Percentiles rank a stretch among this genome's conserved stretches.
These are phyloP conservation scores for Piprites chloris DNA, from an alignment of 2,113 vertebrate species.

Conservation along the genomic window DNA sequence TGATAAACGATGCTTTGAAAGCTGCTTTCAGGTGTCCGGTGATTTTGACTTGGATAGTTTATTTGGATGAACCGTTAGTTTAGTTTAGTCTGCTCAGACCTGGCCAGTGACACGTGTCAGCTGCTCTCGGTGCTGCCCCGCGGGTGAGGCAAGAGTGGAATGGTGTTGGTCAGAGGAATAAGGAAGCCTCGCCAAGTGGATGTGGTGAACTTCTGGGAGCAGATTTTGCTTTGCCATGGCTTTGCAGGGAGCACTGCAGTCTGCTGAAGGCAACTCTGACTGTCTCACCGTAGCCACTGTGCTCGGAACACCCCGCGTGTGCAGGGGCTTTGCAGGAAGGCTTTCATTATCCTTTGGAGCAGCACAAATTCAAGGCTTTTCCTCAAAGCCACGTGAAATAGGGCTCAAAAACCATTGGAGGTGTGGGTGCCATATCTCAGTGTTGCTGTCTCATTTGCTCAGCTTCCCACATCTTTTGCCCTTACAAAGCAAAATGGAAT, in stretches of 20 bases:
- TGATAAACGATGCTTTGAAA: not conserved
- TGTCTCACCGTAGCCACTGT: not conserved
- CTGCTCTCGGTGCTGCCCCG: not conserved
- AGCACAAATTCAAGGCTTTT: not conserved
- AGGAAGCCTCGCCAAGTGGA: not conserved
- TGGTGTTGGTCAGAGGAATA: not conserved
- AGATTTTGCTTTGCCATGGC: not conserved
- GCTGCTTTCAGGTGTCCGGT: not conserved
- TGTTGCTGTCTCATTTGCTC: not conserved
- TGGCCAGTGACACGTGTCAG: not conserved
- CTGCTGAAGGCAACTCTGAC: not conserved
- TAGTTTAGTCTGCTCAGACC: not conserved
- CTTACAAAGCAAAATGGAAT: not conserved
- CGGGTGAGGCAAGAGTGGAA: accelerated
- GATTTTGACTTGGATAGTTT: not conserved
- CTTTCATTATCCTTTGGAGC: not conserved
- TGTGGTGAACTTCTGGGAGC: not conserved
- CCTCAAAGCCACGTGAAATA: accelerated
- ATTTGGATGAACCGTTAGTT: not conserved
- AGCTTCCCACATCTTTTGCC: not conserved
- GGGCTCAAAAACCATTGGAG: not conserved
- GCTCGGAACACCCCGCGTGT: not conserved
- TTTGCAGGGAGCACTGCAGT: accelerated
- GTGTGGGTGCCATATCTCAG: not conserved
- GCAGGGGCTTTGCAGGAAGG: not conserved